Base-by-base conservation (phyloP, 2,113 vertebrate genomes). In the Cavia aperea region DNA sequence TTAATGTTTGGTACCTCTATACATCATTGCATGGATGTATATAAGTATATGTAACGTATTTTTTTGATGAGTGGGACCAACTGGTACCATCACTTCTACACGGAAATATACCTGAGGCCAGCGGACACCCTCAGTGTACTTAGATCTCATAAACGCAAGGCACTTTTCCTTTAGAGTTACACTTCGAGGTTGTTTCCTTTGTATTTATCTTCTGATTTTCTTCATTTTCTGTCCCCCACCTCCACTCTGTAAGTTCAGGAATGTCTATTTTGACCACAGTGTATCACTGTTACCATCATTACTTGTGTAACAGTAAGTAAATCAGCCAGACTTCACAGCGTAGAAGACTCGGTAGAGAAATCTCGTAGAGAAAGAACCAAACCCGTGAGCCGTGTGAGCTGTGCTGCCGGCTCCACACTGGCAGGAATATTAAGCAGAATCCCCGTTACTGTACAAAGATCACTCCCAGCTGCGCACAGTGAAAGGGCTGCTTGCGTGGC, bases 141-240 rank as follows among this genome's bases (percentile, higher is more conserved):
- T 66, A 62, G 65, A 18, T 81, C n/a, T 90, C 65, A 43, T n/a
- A 23, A 31, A 63, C 36, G 24, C 10, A 1, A 19, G 46, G 18
- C 60, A 31, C 5, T 62, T 90, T 93, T 78, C 15, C 82, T 88
- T 89, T 5, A 88, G 21, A 51, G 90, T 84, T 79, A 58, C 46
- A 66, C 65, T 95, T 81, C 90, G 51, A 92, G 33, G 14, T 85
- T 54, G 66, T 46, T 62, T 73, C 36, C 84, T 79, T 89, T 82
- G 36, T 75, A 43, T 77, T 92, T 92, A 49, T 26, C 14, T 36
- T 66, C 23, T 72, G 39, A 90, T 51, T 70, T 24, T 73, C 58
- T 58, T 81, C 86, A 23, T 86, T 62, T 89, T 78, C 49, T 89
- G 0, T 73, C 63, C 63, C 43, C 43, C 89, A 31, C 43, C 23